A percentile compares a stretch with the other conserved stretches of the same genome.
phyloP scores from a whole-genome alignment of 1,140 invertebrate genomes.

The Drosophila persimilis region DNA sequence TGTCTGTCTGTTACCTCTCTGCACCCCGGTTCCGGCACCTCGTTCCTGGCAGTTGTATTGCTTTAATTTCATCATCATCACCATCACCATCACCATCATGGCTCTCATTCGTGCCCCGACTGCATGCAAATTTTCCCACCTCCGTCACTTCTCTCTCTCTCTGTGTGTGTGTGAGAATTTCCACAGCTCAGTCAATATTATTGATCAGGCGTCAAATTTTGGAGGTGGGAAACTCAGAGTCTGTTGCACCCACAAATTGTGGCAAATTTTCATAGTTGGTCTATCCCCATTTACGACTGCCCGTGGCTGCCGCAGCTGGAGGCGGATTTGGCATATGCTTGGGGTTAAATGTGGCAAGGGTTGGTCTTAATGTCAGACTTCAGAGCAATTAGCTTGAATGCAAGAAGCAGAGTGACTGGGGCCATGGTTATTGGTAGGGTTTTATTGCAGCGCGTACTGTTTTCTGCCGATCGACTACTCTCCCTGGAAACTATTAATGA shows the following conservation, averaged over 20 bases:
- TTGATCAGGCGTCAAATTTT: constrained; percentile 75
- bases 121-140: constrained; percentile 63
- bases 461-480: too few relatives aligned
- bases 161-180: constrained; percentile 24
- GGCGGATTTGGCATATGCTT: not conserved
- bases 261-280: constrained; percentile 63
- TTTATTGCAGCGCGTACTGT: too few relatives aligned
- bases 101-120: constrained; percentile 43
- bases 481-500: too few relatives aligned
- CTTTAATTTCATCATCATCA: constrained; percentile 73
- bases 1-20: constrained; percentile 8
- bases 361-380: constrained; percentile 22
- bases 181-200: constrained; percentile 65
- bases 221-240: constrained; percentile 20
- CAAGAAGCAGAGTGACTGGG: too few relatives aligned
- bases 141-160: constrained; percentile 2
- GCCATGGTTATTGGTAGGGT: too few relatives aligned
- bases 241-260: constrained; percentile 53
- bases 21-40: not conserved
- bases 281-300: constrained; percentile 1
- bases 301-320: constrained; percentile 5
- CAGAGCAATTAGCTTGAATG: constrained; percentile 23
- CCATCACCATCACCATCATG: constrained; percentile 50
- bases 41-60: constrained; percentile 47
- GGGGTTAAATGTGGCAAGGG: too few relatives aligned